Conservation (phyloP, 2,113 vertebrate genomes). For the Macaca mulatta region DNA sequence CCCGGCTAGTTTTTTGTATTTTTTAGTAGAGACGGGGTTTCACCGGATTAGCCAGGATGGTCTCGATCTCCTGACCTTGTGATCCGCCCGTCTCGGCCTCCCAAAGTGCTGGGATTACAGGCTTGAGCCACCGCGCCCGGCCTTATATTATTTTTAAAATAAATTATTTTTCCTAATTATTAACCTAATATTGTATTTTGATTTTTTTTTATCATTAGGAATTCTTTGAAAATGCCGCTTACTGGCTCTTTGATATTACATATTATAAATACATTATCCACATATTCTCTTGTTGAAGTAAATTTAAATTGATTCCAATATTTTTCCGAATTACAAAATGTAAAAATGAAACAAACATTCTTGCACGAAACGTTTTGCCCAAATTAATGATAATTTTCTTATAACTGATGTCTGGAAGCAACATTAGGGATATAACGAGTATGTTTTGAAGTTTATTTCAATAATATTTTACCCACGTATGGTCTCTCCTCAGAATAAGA, state of each 20-base stretch:
- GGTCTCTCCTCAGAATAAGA: background rate
- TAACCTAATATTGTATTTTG: background rate
- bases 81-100: no score
- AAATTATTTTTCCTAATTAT: background rate
- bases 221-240: constrained; percentile 9
- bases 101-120: no score
- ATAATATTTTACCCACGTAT: background rate
- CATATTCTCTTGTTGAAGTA: background rate
- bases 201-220: background rate
- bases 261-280: background rate
- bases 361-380: background rate
- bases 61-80: no score
- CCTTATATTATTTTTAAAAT: background rate
- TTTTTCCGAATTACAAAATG: constrained; percentile 20
- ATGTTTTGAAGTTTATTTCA: background rate
- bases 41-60: no score
- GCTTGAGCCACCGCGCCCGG: no score
- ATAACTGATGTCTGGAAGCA: background rate
- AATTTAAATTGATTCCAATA: background rate
- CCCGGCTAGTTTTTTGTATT: no score
- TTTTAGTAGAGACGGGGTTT: no score
- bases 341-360: background rate
- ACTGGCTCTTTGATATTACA: background rate
- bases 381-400: background rate
- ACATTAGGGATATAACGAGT: background rate